Evolutionary conservation across 1,140 invertebrate genomes (phyloP), one percentile per base, ranked within the genome.

Genomic region (Chironomus striatipennis): DNA sequence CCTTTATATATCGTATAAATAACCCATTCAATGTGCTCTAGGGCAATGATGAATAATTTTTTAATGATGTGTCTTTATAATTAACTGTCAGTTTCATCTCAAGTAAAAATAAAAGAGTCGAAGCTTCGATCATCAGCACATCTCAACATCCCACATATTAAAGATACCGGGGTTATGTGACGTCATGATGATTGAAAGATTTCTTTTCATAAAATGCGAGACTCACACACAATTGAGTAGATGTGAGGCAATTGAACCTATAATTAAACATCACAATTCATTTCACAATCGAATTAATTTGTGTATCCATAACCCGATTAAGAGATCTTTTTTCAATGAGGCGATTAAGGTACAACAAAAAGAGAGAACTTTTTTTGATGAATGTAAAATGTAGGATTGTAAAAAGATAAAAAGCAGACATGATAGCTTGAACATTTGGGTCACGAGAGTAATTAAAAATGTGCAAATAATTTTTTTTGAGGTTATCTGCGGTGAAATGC

Each of bases 11-110:
- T 34, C 24, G 24, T 34, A 34, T 34, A 34, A 34, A 34, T 34
- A 34, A 34, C 24, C 24, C 24, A 34, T 34, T 34, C 24, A 34
- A 34, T 34, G 5, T 34, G 24, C 47, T 57, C n/a, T 5, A 57
- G 47, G 47, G 12, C 47, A 15, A n/a, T 57, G 47, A 57, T 57
- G 47, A 57, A 57, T 57, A 57, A 57, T 57, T 57, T 57, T 57
- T 57, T 57, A 57, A 57, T 57, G 47, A 70, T 70, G 65, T 70
- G 65, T 70, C 65, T 70, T 70, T 70, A 70, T 70, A 70, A 70
- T 70, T 70, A 70, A 70, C 65, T 70, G 65, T 70, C 65, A 70
- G 65, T 70, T 21, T 70, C 18, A 57, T 57, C 47, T 34, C 24
- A 34, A 34, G 24, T 5, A 2, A 34, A 34, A n/a, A n/a, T n/a